Base-by-base conservation (phyloP, 2,888 invertebrate species). In the Nomada lathburiana region DNA sequence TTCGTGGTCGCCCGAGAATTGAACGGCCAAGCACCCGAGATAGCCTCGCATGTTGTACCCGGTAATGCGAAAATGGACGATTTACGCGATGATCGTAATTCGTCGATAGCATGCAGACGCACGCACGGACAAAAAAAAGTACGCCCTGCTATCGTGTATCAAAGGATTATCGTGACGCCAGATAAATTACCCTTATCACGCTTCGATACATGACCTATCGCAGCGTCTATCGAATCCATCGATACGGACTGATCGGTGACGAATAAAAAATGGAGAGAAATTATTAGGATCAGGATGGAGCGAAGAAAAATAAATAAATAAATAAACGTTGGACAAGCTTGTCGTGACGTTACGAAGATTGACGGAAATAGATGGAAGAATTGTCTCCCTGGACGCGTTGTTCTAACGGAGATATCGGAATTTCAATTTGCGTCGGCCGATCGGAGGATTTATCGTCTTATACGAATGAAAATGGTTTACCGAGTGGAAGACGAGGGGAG, bases 141-240 rank as follows among this genome's bases (percentile, higher is more conserved):
- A 59, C 29, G 52, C 50, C 44, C 29, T n/a, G 67, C n/a, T 55
- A 57, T 20, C 80, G 72, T 68, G 72, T 67, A 63, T 79, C 67
- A 79, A 67, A 79, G 80, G 72, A 79, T 80, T 80, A 80, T 79
- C 80, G 63, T 26, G 52, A 57, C 44, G 42, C n/a, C 11, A 70
- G 67, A 75, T 82, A 81, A 80, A 82, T 80, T 80, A 80, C 79
- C 72, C 80, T 80, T 80, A 80, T 79, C 80, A 44, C 50, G 62
- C 20, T 7, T 9, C 62, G 50, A 52, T 80, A 55, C 79, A 63
- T 57, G 79, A 68, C 62, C 55, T 79, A 79, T 80, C 80, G 67
- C 62, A 5, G 67, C 26, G 18, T 42, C 44, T 16, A 78, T 78
- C 78, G 65, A 20, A 67, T n/a, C 20, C n/a, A 57, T 10, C 50